Evolutionary conservation across 2,888 invertebrate genomes (phyloP), one percentile per base, ranked within the genome.

Genomic region (Sesamia inferens): DNA sequence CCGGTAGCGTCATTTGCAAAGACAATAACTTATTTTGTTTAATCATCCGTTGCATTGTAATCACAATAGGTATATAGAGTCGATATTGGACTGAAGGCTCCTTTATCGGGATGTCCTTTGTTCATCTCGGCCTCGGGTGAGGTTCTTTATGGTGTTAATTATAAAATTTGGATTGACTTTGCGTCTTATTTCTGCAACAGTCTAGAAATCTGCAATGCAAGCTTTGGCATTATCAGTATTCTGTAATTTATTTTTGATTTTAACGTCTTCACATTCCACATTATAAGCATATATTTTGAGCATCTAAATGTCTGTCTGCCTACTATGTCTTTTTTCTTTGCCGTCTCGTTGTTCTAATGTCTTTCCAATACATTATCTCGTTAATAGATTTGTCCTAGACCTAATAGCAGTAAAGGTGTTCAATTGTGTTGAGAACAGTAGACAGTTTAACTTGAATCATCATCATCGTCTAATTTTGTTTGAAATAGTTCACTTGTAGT

Each of bases 71-170:
- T 76, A n/a, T n/a, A n/a, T n/a, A 76, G 68, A 71, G 77, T 84
- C 68, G 68, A 84, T 84, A 84, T 82, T 65, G 69, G 55, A 77
- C 71, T 75, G 85, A 85, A 82, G 87, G 85, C 73, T 69, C 63
- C 51, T 57, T 78, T 85, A 79, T 86, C 87, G 57, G 54, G 65
- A 67, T 68, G 76, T 81, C 76, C 81, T 84, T 78, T 86, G 78
- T 71, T 82, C 78, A 78, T 81, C 69, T 84, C 76, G 71, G 78
- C 81, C 83, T 84, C 68, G 82, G 85, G 69, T 80, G 78, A n/a
- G 81, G 78, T 68, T 71, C 68, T 68, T 76, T 64, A 78, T 61
- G 61, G 83, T 48, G 48, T 67, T 57, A 31, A 54, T 74, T 48
- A 58, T 67, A 22, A 62, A 66, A 55, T 62, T 1, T n/a, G 1